Evolutionary conservation across 2,888 invertebrate species (phyloP).

Genomic region (Amphipyra berbera): DNA sequence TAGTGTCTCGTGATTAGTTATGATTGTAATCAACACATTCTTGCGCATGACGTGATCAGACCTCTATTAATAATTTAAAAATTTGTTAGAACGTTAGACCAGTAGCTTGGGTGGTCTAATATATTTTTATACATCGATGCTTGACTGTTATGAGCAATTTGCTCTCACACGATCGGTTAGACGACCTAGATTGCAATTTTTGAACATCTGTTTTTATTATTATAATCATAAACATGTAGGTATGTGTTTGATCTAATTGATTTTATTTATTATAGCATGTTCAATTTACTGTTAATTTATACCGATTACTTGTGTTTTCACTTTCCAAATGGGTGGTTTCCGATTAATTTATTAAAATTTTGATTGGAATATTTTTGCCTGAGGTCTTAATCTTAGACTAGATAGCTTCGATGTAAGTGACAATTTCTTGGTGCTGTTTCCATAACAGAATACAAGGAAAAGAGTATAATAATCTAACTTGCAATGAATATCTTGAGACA

Average conservation of each 20-base stretch:
- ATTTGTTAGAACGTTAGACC: conserved; percentile 10
- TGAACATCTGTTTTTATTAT: conserved; percentile 72
- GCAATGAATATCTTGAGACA: too few relatives aligned
- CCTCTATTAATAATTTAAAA: conserved; percentile 29
- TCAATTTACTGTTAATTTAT: conserved; percentile 39
- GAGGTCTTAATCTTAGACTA: conserved; percentile 18
- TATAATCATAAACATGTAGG: conserved; percentile 37
- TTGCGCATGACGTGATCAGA: conserved; percentile 9
- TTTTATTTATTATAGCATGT: conserved; percentile 45
- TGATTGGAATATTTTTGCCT: conserved; percentile 34
- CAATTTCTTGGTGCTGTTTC: too few relatives aligned
- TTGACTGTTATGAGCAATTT: conserved; percentile 60
- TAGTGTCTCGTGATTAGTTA: conserved; percentile 10
- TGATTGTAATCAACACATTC: conserved; percentile 25
- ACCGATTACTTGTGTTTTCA: conserved; percentile 37
- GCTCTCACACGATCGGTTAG: conserved; percentile 73
- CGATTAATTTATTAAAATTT: conserved; percentile 35
- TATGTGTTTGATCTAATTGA: conserved; percentile 47
- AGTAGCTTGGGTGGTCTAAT: conserved; percentile 49
- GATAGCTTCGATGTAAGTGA: conserved; percentile 9
- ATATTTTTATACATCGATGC: conserved; percentile 55
- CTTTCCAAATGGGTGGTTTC: conserved; percentile 46
- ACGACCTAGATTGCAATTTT: conserved; percentile 73
- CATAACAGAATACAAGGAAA: too few relatives aligned
- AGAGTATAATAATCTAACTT: too few relatives aligned